Evolutionary conservation across 2,888 invertebrate species (phyloP), one percentile per base, ranked within the genome.

Genomic region (Chymomyza amoena): DNA sequence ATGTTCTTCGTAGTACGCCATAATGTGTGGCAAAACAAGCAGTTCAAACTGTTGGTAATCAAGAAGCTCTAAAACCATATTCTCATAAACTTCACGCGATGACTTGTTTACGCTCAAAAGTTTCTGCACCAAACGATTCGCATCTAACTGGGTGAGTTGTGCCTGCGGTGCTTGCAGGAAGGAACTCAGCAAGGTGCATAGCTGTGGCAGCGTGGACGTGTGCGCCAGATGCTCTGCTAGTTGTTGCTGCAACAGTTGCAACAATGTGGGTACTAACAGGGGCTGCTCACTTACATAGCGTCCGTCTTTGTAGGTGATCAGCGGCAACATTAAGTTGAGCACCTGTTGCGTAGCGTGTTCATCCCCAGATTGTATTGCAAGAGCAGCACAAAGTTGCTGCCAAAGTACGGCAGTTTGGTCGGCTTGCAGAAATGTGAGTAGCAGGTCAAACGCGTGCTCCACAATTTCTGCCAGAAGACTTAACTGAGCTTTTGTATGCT

Each of bases 41-140:
- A 95, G 93, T 87, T 96, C 96, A 90, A 96, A 96, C 64, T 94
- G 94, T 0, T 94, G 93, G 86, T 95, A 95, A 45, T 93, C 90
- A 51, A 94, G 92, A 4, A 96, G 93, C 89, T 94, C 93, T 81
- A 94, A 93, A 3, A 96, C 93, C 85, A 96, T 95, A 68, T 93
- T 92, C 63, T 95, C 93, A 45, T 95, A 92, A 18, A 95, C 92
- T 45, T 92, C 91, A 61, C 93, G 92, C 66, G 94, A 92, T 9
- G 93, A 92, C 13, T 73, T 64, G 9, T 70, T 68, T 0, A 95
- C 89, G 13, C 92, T 92, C 39, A 96, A 89, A 28, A 95, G 91
- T 75, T 94, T 95, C 81, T 94, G 93, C 0, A 95, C 93, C 65
- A 96, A 92, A n/a, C 94, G 93, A 50, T 95, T 94, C 0, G 95